phyloP scores from a whole-genome alignment of 2,113 vertebrate genomes.

The Pedionomus torquatus region DNA sequence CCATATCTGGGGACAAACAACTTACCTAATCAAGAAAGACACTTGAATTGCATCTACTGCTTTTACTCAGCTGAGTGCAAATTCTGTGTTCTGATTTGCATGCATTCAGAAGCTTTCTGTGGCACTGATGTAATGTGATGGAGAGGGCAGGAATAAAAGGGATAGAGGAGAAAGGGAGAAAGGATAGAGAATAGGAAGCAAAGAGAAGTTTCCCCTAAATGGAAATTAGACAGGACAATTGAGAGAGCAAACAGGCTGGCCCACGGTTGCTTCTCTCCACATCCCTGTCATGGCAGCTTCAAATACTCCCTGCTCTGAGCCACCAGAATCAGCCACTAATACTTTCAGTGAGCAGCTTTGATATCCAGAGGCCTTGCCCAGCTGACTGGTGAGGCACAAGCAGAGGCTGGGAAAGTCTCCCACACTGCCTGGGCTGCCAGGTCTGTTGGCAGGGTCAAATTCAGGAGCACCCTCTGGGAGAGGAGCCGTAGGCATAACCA shows the following conservation, averaged over 20 bases:
- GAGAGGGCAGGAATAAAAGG: not conserved
- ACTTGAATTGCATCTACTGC: not conserved
- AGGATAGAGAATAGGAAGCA: not conserved
- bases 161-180: not conserved
- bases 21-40: not conserved
- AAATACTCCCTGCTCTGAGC: not conserved
- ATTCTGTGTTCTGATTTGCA: not conserved
- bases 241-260: not conserved
- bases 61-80: not conserved
- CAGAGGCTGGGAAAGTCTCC: not conserved
- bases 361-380: too few relatives aligned
- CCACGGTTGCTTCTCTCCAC: not conserved
- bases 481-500: not conserved
- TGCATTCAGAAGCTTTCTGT: not conserved
- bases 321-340: not conserved
- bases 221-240: not conserved
- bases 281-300: not conserved
- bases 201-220: not conserved
- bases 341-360: not conserved
- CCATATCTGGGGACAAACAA: not conserved
- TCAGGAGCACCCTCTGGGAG: not conserved
- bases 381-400: accelerated
- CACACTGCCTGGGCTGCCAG: not conserved
- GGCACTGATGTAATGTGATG: not conserved
- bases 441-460: not conserved